These are phyloP conservation scores for Nothoprocta perdicaria DNA, from an alignment of 2,113 vertebrate genomes.

Conservation along the genomic window DNA sequence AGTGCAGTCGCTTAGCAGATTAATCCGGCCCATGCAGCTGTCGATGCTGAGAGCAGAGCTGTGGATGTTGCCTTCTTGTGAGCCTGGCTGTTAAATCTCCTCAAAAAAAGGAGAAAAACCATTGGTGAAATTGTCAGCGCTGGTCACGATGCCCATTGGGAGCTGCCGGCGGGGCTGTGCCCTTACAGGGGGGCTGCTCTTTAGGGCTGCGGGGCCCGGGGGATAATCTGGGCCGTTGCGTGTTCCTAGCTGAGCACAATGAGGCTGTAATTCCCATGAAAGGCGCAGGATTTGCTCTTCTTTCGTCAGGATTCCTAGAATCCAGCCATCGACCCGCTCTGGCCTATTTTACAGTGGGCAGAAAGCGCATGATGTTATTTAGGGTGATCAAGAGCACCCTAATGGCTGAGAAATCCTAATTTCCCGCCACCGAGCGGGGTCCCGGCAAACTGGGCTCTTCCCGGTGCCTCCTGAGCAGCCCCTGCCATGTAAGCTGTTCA, in stretches of 20 bases:
- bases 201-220: background rate
- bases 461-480: too few species aligned
- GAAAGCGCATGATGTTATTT: background rate
- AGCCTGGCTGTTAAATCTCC: background rate
- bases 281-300: constrained; percentile 45
- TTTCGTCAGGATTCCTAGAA: constrained; percentile 7
- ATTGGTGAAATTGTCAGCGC: background rate
- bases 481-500: background rate
- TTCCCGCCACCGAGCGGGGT: background rate
- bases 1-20: constrained; percentile 7
- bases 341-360: background rate
- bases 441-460: accelerated
- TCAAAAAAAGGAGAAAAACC: background rate
- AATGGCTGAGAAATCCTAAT: background rate
- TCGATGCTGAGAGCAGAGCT: background rate
- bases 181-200: accelerated
- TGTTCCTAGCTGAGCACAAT: background rate
- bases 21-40: background rate
- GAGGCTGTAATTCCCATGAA: background rate
- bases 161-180: background rate
- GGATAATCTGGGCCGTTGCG: constrained; percentile 10
- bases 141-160: background rate
- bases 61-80: background rate
- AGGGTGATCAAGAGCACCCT: background rate
- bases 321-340: background rate